Conservation (phyloP, 2,888 invertebrate genomes). For the Lasioglossum marginatum region DNA sequence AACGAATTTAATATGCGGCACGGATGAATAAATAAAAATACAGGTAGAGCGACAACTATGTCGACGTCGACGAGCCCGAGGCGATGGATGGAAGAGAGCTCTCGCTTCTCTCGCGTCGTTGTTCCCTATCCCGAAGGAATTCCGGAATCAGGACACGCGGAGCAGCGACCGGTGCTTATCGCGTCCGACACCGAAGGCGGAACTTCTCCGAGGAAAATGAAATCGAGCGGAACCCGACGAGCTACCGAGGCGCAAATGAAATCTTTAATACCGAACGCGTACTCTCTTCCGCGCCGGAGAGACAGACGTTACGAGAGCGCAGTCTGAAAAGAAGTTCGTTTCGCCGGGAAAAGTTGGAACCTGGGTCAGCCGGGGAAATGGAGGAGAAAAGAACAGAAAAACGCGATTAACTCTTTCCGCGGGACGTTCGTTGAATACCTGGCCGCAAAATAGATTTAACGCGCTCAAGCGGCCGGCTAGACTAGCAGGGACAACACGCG, state of each 20-base stretch:
- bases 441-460: slow-evolving; percentile 15
- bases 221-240: slow-evolving; percentile 31
- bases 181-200: slow-evolving; percentile 40
- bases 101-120: slow-evolving; percentile 11
- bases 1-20: slow-evolving; percentile 10
- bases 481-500: slow-evolving; percentile 14
- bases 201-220: slow-evolving; percentile 30
- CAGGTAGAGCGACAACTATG: not conserved
- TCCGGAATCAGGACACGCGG: slow-evolving; percentile 41
- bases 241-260: slow-evolving; percentile 28
- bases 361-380: not conserved
- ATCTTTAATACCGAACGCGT: slow-evolving; percentile 19
- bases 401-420: slow-evolving; percentile 7
- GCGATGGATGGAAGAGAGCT: slow-evolving; percentile 16
- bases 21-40: slow-evolving; percentile 10
- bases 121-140: slow-evolving; percentile 36
- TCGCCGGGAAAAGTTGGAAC: slow-evolving; percentile 6
- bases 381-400: not conserved
- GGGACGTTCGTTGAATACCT: slow-evolving; percentile 13
- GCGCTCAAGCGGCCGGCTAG: slow-evolving; percentile 2
- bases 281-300: not conserved
- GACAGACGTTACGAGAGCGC: not conserved
- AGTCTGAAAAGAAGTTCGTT: slow-evolving; percentile 10
- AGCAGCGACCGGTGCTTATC: slow-evolving; percentile 42
- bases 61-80: not conserved